Evolutionary conservation across 2,113 vertebrate genomes (phyloP), one percentile per base, ranked within the genome.

Genomic region (Oxyura jamaicensis): DNA sequence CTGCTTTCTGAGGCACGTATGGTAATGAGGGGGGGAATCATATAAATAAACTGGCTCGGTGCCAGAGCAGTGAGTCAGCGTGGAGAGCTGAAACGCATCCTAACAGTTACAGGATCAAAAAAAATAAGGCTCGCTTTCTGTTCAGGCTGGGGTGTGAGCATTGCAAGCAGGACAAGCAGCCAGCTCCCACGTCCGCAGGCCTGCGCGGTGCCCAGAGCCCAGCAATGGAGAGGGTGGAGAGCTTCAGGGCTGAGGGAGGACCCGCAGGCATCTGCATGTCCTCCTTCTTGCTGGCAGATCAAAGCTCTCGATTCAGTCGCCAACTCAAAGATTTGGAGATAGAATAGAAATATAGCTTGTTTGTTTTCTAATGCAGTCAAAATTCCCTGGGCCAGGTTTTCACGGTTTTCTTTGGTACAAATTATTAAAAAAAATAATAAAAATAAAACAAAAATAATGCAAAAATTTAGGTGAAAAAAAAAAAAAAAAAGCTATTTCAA

Each of bases 11-110:
- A 96, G 66, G 83, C 88, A 86, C 5, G 21, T 31, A 83, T 83
- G 88, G 75, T 90, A 96, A 95, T 91, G 83, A 78, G 28, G 90
- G 85, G 65, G 92, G 85, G 75, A 96, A 65, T 63, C 94, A 78
- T 71, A 88, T 11, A 93, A 63, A 56, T 6, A 13, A 42, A 16
- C 68, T 86, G 93, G 93, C 91, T 56, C 79, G 1, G 0, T 0
- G 83, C 91, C 96, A 96, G 65, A 59, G 44, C 86, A 4, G 69
- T 96, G 95, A 96, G 88, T 96, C 93, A 97, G 87, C 68, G 0
- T 7, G 5, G 46, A 35, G 72, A 91, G 65, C 72, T 60, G 75
- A 94, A 91, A 86, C 0, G 35, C 56, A 71, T 77, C 59, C 62
- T 13, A 74, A 67, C 63, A 86, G 63, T 41, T 31, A 75, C 8